Evolutionary conservation across 2,113 vertebrate genomes (phyloP), one percentile per base, ranked within the genome.

Genomic region (Recurvirostra avosetta): DNA sequence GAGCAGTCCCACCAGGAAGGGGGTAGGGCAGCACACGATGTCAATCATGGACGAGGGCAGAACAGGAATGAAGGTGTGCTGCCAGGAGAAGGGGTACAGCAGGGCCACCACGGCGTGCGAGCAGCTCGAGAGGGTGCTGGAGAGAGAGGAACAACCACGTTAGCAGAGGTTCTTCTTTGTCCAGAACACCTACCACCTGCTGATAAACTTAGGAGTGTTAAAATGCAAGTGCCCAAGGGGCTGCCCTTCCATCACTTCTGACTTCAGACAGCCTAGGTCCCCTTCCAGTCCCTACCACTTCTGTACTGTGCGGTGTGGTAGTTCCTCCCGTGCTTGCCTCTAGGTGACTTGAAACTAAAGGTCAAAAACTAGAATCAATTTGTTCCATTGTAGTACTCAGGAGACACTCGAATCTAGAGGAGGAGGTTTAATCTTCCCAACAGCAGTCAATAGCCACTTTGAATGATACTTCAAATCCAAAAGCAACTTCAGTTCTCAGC

Each of bases 51-150:
- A 99, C 21, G 99, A 98, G 5, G 99, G 99, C 53, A 99, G 98
- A 36, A 99, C 99, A 3, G 99, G 99, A 96, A 99, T 99, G 98
- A 99, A 99, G 96, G 99, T 99, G 96, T 99, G 99, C 95, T 99
- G 99, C 99, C 99, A 99, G 96, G 99, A 99, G 98, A 99, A 99
- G 12, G 99, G 99, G 97, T 99, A 99, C 63, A 99, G 99, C 97
- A 99, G 97, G 66, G 99, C 99, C 94, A 99, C 99, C 94, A 99
- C 99, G 0, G 99, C 99, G 0, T 99, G 99, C n/a, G 99, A 99
- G 94, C 99, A 99, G 98, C 99, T 99, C n/a, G 99, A 99, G 85
- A 99, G 98, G 68, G 99, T 99, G 94, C 99, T 99, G 97, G 91
- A 63, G 88, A 96, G 70, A 97, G 62, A 97, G 62, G 74, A 86